Conservation (phyloP, 2,797 vertebrate genomes). For the Coreius guichenoti region DNA sequence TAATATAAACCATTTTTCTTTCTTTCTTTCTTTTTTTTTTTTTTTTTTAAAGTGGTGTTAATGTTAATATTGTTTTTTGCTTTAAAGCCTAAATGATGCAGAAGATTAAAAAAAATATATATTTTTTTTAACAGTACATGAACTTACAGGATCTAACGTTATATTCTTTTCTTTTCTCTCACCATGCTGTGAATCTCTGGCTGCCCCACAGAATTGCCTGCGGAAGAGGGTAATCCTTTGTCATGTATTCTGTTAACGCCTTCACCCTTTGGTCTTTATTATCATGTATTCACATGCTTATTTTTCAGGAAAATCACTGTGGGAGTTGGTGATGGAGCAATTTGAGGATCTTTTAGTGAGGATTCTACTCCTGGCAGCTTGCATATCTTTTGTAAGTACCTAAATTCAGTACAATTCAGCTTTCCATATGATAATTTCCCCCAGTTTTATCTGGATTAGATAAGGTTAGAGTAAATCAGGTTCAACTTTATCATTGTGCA, state of each 20-base stretch:
- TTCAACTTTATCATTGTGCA: background rate
- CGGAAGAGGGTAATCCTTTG: conserved; percentile 89
- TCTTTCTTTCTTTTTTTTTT: too few species aligned
- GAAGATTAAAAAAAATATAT: background rate
- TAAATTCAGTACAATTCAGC: background rate
- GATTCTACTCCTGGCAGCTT: conserved; percentile 97
- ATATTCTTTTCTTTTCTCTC: conserved; percentile 33
- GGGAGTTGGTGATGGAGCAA: conserved; percentile 94
- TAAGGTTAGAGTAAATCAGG: background rate
- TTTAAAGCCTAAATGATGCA: background rate
- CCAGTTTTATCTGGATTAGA: background rate
- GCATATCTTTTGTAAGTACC: conserved; percentile 99
- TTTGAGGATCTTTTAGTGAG: conserved; percentile 98
- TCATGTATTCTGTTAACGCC: background rate
- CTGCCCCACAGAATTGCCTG: conserved; percentile 87
- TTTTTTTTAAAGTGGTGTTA: background rate
- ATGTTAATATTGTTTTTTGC: background rate
- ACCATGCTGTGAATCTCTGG: conserved; percentile 67
- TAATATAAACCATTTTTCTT: background rate
- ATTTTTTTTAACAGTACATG: background rate
- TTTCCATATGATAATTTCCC: background rate
- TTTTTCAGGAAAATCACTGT: conserved; percentile 91
- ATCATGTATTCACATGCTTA: conserved; percentile 11
- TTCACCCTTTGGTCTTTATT: background rate
- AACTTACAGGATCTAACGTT: background rate